phyloP scores from a whole-genome alignment of 1,140 invertebrate genomes.

The Phymastichus coffea region DNA sequence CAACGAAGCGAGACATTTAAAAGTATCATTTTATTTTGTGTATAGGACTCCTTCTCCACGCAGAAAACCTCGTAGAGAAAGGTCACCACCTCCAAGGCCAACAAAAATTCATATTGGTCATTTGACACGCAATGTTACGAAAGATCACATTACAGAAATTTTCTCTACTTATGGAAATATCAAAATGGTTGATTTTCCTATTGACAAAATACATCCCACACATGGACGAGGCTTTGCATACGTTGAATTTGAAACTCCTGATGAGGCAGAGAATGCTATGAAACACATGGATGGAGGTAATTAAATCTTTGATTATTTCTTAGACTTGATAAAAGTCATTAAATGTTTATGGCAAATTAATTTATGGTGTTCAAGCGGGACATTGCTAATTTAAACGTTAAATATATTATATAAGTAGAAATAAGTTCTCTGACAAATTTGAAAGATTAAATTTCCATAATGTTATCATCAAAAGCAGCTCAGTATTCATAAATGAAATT shows the following conservation, averaged over 20 bases:
- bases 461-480: too few relatives aligned
- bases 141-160: conserved; percentile 93
- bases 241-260: conserved; percentile 89
- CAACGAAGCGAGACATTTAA: too few relatives aligned
- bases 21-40: too few relatives aligned
- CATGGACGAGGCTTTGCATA: conserved; percentile 90
- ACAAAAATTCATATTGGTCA: conserved; percentile 91
- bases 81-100: conserved; percentile 82
- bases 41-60: conserved; percentile 59
- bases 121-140: conserved; percentile 88
- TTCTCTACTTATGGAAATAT: conserved; percentile 91
- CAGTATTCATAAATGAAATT: too few relatives aligned
- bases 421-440: too few relatives aligned
- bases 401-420: too few relatives aligned
- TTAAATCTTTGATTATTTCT: not conserved
- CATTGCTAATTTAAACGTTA: too few relatives aligned
- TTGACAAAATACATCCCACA: conserved; percentile 82
- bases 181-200: conserved; percentile 86
- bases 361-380: too few relatives aligned
- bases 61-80: conserved; percentile 68
- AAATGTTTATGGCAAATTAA: not conserved
- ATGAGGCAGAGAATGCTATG: conserved; percentile 97
- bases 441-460: too few relatives aligned
- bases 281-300: conserved; percentile 98
- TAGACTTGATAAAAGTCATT: not conserved